A percentile compares a stretch with the other conserved stretches of the same genome.
These are phyloP conservation scores for Babyrousa celebensis DNA, from an alignment of 2,797 vertebrate species.

Conservation along the genomic window DNA sequence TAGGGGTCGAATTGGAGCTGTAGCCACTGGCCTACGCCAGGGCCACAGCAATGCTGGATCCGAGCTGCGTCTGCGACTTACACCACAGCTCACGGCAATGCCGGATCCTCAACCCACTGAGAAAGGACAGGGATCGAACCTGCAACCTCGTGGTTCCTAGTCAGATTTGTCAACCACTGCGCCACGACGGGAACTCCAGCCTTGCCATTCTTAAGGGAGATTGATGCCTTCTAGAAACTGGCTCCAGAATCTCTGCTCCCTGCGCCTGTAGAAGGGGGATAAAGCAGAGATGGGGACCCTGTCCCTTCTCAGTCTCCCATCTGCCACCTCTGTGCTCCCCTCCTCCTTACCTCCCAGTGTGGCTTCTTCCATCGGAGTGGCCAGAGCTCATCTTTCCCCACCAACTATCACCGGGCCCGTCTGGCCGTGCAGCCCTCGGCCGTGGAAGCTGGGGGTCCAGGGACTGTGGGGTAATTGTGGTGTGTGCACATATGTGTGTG, in stretches of 20 bases:
- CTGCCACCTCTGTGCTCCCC: slow-evolving; percentile 75
- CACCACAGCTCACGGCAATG: too few species aligned
- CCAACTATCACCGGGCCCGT: slow-evolving; percentile 95
- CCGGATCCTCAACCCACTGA: too few species aligned
- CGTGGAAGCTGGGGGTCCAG: slow-evolving; percentile 93
- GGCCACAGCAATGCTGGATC: too few species aligned
- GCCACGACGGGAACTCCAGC: not conserved
- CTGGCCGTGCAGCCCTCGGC: slow-evolving; percentile 96
- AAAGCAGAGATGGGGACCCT: not conserved
- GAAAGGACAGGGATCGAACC: too few species aligned
- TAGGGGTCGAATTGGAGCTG: too few species aligned
- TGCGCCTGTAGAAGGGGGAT: not conserved
- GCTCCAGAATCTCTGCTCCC: not conserved
- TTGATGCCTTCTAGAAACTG: not conserved
- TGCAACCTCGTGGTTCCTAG: too few species aligned
- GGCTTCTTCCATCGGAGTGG: slow-evolving; percentile 96
- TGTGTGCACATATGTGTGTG: slow-evolving; percentile 33
- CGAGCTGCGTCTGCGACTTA: too few species aligned
- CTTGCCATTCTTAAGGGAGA: not conserved
- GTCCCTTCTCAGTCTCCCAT: slow-evolving; percentile 59
- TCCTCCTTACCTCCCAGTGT: slow-evolving; percentile 91
- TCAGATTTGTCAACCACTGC: too few species aligned
- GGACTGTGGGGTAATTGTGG: slow-evolving; percentile 90
- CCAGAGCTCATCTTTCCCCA: slow-evolving; percentile 92
- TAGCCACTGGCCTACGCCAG: too few species aligned